These are phyloP conservation scores for Camelus dromedarius DNA, from an alignment of 2,113 vertebrate species.

Conservation along the genomic window DNA sequence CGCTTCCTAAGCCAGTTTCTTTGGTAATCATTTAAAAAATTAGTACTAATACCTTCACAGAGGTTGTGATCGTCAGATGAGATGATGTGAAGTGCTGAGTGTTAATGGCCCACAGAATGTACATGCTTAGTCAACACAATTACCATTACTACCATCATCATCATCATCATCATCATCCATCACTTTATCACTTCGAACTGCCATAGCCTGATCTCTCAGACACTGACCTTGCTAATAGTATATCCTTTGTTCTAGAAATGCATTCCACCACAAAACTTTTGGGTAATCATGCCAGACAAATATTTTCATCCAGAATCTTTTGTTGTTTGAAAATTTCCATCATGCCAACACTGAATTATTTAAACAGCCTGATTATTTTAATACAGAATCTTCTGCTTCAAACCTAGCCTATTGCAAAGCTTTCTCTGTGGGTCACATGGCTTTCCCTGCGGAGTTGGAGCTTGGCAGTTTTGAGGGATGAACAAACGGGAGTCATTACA, in stretches of 20 bases:
- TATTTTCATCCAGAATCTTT: not conserved
- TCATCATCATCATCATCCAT: not conserved
- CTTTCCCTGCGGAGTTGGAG: not conserved
- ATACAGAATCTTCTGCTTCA: not conserved
- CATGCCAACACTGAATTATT: not conserved
- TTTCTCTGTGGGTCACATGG: not conserved
- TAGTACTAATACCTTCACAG: not conserved
- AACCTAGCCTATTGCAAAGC: not conserved
- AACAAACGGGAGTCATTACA: not conserved
- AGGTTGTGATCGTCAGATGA: not conserved
- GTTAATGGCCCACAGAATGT: not conserved
- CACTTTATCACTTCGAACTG: not conserved
- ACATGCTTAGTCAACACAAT: not conserved
- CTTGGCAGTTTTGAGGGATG: not conserved
- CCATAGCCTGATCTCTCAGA: not conserved
- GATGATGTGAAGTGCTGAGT: not conserved
- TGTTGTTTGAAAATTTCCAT: not conserved
- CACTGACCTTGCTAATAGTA: not conserved
- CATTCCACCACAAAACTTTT: not conserved
- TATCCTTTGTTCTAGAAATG: not conserved
- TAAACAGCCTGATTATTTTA: not conserved
- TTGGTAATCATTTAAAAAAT: not conserved
- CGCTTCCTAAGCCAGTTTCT: not conserved
- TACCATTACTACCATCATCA: rapidly evolving
- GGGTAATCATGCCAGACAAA: not conserved